A percentile compares a stretch with the other conserved stretches of the same genome.
phyloP scores from a whole-genome alignment of 2,888 invertebrate species.

The Amblyteles armatorius region DNA sequence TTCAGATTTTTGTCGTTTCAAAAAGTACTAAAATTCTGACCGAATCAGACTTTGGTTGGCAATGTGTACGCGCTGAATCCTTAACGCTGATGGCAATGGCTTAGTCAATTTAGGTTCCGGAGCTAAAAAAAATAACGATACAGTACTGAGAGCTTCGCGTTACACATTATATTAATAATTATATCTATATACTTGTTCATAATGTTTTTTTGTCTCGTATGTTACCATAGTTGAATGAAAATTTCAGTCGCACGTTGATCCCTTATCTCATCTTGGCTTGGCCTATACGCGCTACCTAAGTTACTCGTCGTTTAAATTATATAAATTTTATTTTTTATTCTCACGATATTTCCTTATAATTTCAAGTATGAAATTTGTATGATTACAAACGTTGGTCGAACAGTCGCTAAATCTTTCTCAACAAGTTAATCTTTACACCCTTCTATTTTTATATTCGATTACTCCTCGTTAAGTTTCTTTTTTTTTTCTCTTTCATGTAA shows the following conservation, averaged over 20 bases:
- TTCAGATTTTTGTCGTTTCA: neutral
- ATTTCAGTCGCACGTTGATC: constrained; percentile 64
- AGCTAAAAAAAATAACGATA: constrained; percentile 54
- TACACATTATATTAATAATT: constrained; percentile 13
- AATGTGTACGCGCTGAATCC: neutral
- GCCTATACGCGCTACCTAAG: constrained; percentile 25
- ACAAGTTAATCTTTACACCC: constrained; percentile 18
- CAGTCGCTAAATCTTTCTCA: constrained; percentile 23
- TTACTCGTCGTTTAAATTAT: constrained; percentile 15
- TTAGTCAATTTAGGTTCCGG: constrained; percentile 3
- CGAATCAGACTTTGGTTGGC: neutral
- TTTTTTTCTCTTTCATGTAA: neutral
- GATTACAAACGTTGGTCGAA: constrained; percentile 55
- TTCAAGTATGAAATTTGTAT: constrained; percentile 61
- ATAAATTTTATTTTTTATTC: constrained; percentile 7
- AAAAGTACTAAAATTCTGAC: neutral
- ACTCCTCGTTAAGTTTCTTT: neutral
- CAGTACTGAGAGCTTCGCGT: constrained; percentile 47
- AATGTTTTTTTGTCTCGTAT: constrained; percentile 2
- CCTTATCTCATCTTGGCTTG: constrained; percentile 50
- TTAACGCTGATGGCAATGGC: neutral
- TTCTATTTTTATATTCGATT: constrained; percentile 7
- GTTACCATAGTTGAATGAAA: constrained; percentile 22
- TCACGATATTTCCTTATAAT: constrained; percentile 24
- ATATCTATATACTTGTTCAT: constrained; percentile 9